Conservation (phyloP, 1,140 invertebrate genomes). For the Drosophila nikananu region DNA sequence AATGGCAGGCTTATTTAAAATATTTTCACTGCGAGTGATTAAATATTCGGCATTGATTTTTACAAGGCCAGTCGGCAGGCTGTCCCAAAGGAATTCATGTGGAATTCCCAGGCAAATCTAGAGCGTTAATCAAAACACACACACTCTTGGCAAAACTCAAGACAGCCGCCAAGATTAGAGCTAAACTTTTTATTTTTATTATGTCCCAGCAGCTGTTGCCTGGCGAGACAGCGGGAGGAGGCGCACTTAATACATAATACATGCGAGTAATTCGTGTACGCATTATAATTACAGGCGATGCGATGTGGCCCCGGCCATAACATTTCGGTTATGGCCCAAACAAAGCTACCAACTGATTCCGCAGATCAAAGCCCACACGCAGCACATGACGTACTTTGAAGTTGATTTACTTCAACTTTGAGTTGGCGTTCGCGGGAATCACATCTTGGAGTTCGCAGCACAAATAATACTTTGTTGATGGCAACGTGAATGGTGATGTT, state of each 20-base stretch:
- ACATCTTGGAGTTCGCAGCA: constrained; percentile 76
- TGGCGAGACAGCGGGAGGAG: constrained; percentile 18
- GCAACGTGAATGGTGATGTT: constrained; percentile 32
- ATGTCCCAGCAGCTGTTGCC: constrained; percentile 57
- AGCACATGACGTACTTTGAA: constrained; percentile 71
- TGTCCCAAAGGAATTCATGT: constrained; percentile 13
- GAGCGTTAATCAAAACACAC: constrained; percentile 18
- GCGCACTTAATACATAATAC: constrained; percentile 60
- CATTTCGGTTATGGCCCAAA: constrained; percentile 56
- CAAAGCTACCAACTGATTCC: constrained; percentile 45
- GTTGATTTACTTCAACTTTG: constrained; percentile 69
- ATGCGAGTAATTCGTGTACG: constrained; percentile 50
- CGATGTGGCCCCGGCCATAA: constrained; percentile 56
- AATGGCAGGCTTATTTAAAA: constrained; percentile 3
- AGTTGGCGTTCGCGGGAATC: constrained; percentile 79
- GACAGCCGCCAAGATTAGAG: constrained; percentile 28
- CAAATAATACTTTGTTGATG: constrained; percentile 76
- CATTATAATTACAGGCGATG: constrained; percentile 72
- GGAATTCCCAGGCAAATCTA: constrained; percentile 5
- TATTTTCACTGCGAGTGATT: neutral
- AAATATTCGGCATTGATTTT: constrained; percentile 2
- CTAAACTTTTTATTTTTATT: constrained; percentile 58
- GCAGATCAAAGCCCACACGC: constrained; percentile 70
- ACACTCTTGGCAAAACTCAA: neutral
- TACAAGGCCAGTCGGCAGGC: neutral